Conservation (phyloP, 1,140 invertebrate genomes). For the Leptonema lineaticorne region DNA sequence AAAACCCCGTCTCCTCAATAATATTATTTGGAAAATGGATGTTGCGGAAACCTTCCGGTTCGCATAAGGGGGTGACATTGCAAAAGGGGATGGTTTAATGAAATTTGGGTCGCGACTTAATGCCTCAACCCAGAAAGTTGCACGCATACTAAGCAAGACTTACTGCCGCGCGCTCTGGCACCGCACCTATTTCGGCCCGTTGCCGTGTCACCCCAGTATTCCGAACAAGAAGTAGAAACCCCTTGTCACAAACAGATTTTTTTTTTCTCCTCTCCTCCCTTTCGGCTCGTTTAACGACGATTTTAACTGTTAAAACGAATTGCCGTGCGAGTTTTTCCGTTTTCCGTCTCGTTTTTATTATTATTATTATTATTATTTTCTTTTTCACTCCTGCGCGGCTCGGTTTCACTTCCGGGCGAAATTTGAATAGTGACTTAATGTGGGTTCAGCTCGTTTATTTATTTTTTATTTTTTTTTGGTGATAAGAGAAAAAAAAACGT, state of each 20-base stretch:
- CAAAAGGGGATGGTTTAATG: slow-evolving; percentile 14
- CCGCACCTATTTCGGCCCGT: slow-evolving; percentile 1
- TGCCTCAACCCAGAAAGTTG: slow-evolving; percentile 1
- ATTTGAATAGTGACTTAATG: background rate
- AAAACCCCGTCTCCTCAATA: background rate
- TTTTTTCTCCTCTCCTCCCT: no score
- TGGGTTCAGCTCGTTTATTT: no score
- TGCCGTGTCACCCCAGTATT: no score
- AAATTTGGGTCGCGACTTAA: slow-evolving; percentile 21
- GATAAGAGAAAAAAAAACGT: no score
- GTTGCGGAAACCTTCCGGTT: slow-evolving; percentile 11
- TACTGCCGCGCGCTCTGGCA: no score
- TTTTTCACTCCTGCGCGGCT: background rate
- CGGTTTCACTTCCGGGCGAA: background rate
- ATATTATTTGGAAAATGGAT: slow-evolving; percentile 15
- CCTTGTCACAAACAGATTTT: background rate
- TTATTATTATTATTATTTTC: background rate
- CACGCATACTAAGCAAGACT: slow-evolving; percentile 17
- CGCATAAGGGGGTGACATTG: no score
- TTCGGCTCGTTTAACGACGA: slow-evolving; percentile 7
- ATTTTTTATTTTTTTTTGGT: no score
- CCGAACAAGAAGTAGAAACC: background rate
- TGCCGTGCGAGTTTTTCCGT: background rate
- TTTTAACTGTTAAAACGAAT: background rate
- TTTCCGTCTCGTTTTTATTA: no score